Conservation (phyloP, 2,888 invertebrate species). For the Blera fallax region DNA sequence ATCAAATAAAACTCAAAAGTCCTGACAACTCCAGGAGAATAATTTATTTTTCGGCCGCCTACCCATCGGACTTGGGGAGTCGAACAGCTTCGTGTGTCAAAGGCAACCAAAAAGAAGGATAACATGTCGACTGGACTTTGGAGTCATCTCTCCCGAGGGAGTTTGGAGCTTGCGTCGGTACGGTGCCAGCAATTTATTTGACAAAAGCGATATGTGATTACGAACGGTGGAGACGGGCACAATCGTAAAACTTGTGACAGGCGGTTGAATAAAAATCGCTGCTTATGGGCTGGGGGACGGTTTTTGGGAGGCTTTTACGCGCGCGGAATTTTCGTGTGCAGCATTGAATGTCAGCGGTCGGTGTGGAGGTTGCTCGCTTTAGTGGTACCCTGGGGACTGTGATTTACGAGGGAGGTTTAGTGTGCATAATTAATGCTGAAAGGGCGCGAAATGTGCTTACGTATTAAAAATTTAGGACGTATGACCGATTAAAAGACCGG, state of each 20-base stretch:
- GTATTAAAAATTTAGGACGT: neutral
- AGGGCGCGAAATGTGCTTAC: neutral
- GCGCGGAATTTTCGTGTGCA: neutral
- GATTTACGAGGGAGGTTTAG: slow-evolving; percentile 14
- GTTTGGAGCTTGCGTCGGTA: neutral
- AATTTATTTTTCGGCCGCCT: neutral
- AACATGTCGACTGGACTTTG: slow-evolving; percentile 13
- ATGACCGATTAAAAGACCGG: neutral
- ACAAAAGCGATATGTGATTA: neutral
- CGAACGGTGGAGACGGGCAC: neutral
- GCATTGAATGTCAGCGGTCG: neutral
- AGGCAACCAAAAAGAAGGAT: slow-evolving; percentile 20
- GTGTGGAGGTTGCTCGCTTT: neutral
- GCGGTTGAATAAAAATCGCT: slow-evolving; percentile 8
- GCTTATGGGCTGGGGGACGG: neutral
- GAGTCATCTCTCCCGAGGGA: slow-evolving; percentile 32
- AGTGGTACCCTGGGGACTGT: neutral
- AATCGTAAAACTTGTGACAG: slow-evolving; percentile 13
- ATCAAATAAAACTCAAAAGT: slow-evolving; percentile 28
- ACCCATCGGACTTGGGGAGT: neutral
- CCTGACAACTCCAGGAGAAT: slow-evolving; percentile 16
- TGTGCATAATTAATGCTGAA: slow-evolving; percentile 27
- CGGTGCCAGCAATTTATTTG: neutral
- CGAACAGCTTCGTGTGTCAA: neutral
- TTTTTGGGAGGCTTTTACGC: neutral